Base-by-base conservation (phyloP, 2,888 invertebrate genomes). In the Heliconius hortense region DNA sequence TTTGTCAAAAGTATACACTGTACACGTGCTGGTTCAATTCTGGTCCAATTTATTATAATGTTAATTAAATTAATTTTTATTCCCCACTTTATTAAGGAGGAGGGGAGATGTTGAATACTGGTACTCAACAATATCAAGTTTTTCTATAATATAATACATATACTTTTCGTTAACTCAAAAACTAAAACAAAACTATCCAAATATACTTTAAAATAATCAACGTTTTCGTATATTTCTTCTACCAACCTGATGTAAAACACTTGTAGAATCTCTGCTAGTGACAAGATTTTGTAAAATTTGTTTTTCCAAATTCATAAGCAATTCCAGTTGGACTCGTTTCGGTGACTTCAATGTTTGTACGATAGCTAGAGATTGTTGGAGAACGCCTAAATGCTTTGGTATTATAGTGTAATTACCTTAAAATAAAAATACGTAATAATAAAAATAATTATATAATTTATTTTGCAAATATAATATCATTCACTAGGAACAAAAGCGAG, bases 231-330 rank as follows among this genome's bases (percentile, higher is more conserved):
- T 59, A n/a, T 59, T 24, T 24, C 4, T 13, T 7, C 26, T 15
- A 26, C 66, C 0, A 15, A 94, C 95, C 89, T 95, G 95, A 76
- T 90, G 89, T 48, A 95, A 82, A 0, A 95, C 94, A 77, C 95
- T 95, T 0, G 95, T 95, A 5, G 95, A 95, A 63, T 94, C 94
- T 68, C 94, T 88, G 71, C 94, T 94, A 4, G 94, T 93, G 1
- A 94, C 93, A 0, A 95, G 84, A 79, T 89, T 94, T 84, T 95
- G 95, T 35, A 95, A 84, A 75, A 96, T 93, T 80, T 96, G 92
- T 81, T 95, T 95, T 86, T 96, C 96, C 26, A 96, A 87, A 79
- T 94, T 95, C 83, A 94, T 93, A 8, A 96, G 85, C 28, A 95
- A 87, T 76, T 96, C 96, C 35, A 95, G 87, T 76, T 94, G 94